Percentiles rank a stretch among this genome's conserved stretches.
Conservation (phyloP, 2,113 vertebrate genomes). For the Natator depressus region DNA sequence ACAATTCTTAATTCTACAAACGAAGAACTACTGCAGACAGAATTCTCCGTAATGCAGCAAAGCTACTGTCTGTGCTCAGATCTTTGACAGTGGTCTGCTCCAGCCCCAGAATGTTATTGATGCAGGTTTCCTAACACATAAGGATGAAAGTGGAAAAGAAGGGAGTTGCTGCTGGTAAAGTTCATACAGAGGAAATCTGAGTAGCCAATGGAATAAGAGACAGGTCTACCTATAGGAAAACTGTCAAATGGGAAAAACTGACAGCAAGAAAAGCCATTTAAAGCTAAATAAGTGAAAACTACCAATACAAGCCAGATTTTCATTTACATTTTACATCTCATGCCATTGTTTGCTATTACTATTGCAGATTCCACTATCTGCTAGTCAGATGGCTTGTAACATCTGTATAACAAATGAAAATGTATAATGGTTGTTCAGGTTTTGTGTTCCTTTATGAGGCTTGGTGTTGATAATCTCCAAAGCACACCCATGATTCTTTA, state of each 20-base stretch:
- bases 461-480: constrained; percentile 70
- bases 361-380: not conserved
- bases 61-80: not conserved
- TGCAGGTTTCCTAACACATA: not conserved
- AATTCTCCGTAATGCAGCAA: not conserved
- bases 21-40: not conserved
- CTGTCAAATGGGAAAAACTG: not conserved
- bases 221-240: constrained; percentile 29
- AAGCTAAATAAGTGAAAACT: not conserved
- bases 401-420: constrained; percentile 72
- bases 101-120: not conserved
- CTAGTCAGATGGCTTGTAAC: constrained; percentile 55
- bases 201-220: not conserved
- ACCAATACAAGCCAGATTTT: not conserved
- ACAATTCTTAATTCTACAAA: not conserved
- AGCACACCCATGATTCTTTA: constrained; percentile 69
- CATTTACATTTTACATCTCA: not conserved
- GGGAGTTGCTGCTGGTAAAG: not conserved
- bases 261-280: not conserved
- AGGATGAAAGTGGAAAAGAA: not conserved
- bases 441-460: constrained; percentile 64
- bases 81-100: not conserved
- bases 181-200: not conserved
- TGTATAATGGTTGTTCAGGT: constrained; percentile 31
- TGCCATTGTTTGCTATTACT: not conserved